Percentiles rank a stretch among this genome's conserved stretches.
These are phyloP conservation scores for Tribolium freemani DNA, from an alignment of 2,888 invertebrate genomes.

Conservation along the genomic window DNA sequence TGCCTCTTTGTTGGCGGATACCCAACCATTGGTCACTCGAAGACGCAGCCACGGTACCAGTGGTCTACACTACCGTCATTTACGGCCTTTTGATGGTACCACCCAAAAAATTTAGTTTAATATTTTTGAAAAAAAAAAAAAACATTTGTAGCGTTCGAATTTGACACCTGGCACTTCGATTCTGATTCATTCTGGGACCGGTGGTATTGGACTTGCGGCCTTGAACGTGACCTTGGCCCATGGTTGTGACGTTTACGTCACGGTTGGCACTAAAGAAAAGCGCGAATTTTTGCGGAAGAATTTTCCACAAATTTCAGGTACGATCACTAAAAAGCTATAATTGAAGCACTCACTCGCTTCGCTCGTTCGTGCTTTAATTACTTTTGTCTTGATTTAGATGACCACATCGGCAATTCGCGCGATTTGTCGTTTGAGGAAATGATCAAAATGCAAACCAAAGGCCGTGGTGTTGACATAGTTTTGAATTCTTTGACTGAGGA, in stretches of 20 bases:
- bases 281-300: slow-evolving; percentile 72
- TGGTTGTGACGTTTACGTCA: slow-evolving; percentile 77
- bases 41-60: slow-evolving; percentile 75
- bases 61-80: slow-evolving; percentile 71
- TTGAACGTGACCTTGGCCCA: slow-evolving; percentile 76
- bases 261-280: slow-evolving; percentile 78
- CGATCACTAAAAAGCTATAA: too few relatives aligned
- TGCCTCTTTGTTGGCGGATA: slow-evolving; percentile 65
- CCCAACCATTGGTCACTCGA: slow-evolving; percentile 70
- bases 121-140: too few relatives aligned
- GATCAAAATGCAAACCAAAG: slow-evolving; percentile 82
- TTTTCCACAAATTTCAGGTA: slow-evolving; percentile 65
- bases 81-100: slow-evolving; percentile 54
- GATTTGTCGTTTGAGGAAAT: slow-evolving; percentile 91
- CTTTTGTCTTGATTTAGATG: slow-evolving; percentile 60
- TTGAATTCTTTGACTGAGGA: slow-evolving; percentile 94
- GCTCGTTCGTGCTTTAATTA: background rate
- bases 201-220: slow-evolving; percentile 83
- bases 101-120: background rate
- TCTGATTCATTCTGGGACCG: slow-evolving; percentile 74
- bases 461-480: slow-evolving; percentile 90
- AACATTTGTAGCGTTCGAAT: slow-evolving; percentile 5
- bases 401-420: slow-evolving; percentile 89
- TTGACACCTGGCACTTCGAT: slow-evolving; percentile 59
- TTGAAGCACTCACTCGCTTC: too few relatives aligned